These are phyloP conservation scores for Labroides dimidiatus DNA, from an alignment of 2,797 vertebrate genomes.

Conservation along the genomic window DNA sequence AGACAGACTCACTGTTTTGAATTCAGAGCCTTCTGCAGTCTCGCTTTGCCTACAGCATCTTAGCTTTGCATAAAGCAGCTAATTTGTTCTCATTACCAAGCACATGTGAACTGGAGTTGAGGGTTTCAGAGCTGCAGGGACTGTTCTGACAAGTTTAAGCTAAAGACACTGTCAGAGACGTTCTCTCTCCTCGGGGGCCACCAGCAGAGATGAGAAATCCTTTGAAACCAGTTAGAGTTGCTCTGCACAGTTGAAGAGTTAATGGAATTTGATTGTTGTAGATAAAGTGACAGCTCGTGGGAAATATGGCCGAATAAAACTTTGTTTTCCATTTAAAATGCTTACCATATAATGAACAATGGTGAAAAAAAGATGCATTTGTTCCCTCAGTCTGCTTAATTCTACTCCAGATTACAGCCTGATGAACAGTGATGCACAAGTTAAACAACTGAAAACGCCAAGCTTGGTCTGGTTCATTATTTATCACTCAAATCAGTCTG, in stretches of 20 bases:
- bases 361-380: constrained; percentile 18
- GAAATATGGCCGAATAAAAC: constrained; percentile 5
- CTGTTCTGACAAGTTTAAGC: constrained; percentile 39
- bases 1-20: constrained; percentile 26
- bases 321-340: background rate
- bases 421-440: background rate
- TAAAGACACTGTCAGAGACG: constrained; percentile 40
- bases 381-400: constrained; percentile 10
- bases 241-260: constrained; percentile 35
- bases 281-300: constrained; percentile 31
- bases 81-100: constrained; percentile 62
- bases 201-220: constrained; percentile 54
- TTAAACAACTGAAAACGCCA: constrained; percentile 27
- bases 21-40: constrained; percentile 32
- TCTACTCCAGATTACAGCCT: constrained; percentile 16
- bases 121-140: constrained; percentile 43
- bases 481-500: constrained; percentile 37
- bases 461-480: constrained; percentile 36
- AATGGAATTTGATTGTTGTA: constrained; percentile 31
- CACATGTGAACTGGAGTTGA: constrained; percentile 43
- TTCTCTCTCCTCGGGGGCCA: constrained; percentile 48
- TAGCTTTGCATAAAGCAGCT: constrained; percentile 46
- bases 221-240: constrained; percentile 34
- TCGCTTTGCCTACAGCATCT: constrained; percentile 48
- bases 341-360: constrained; percentile 25